Base-by-base conservation (phyloP, 2,888 invertebrate genomes). In the Elysia crispata region DNA sequence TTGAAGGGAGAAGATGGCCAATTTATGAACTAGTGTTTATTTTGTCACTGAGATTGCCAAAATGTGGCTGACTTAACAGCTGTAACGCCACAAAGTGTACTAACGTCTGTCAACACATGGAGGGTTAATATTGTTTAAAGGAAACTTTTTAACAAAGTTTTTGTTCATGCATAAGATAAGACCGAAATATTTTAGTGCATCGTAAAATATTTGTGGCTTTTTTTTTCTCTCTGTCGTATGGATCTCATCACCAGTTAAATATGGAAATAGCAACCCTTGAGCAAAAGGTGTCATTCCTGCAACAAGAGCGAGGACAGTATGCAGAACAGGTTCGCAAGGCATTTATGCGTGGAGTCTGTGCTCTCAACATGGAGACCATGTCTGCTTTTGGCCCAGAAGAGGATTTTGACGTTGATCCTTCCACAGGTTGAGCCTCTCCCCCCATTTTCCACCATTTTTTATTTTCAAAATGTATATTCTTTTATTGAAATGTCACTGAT, bases 321-420 rank as follows among this genome's bases (percentile, higher is more conserved):
- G 91, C 91, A 76, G 91, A 92, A 77, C 87, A 89, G 64, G 91
- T 92, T 89, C 92, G 91, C 86, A 91, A 91, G 77, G 91, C 92
- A 6, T 92, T 92, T 83, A 92, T 92, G 92, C 83, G 92, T n/a
- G 92, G 92, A 1, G 91, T 92, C 20, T 92, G 92, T 85, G 92
- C 92, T 0, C 88, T 92, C 41, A 92, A 92, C 82, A 85, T 91
- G 77, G 92, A 92, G 81, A 91, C 92, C 11, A 91, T 92, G 92
- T 86, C 89, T 31, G 91, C 92, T 83, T 91, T 92, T 82, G 86
- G 90, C 49, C 86, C 87, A 28, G 87, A 84, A 15, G 88, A 87
- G 6, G 60, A 41, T 11, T 41, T 41, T 41, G 41, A 41, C 11
- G 41, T 41, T 6, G 41, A 41, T 11, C 41, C 5, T 25, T 33